Base-by-base conservation (phyloP, 1,140 invertebrate species). In the Plutomurus gul region DNA sequence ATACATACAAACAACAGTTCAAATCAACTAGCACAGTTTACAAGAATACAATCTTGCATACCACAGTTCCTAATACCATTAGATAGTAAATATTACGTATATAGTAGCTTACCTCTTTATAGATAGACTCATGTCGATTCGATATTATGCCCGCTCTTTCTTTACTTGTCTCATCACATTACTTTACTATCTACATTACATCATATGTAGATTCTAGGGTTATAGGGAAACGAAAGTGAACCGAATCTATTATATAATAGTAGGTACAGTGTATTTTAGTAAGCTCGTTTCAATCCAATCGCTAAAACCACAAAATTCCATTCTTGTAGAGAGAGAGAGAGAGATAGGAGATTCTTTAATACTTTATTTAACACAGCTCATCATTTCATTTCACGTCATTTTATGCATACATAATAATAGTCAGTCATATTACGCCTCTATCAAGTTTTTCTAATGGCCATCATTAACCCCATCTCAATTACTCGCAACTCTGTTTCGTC, bases 391-490 rank as follows among this genome's bases (percentile, higher is more conserved):
- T 30, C 37, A 25, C 18, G 4, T 25, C 22, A 20, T 40, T 43
- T 13, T 37, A 74, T 22, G 71, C 10, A 74, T 3, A 46, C 71
- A 74, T 4, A 46, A 25, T 16, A 60, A 60, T 30, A 60, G 27
- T 73, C 65, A 10, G n/a, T 51, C 76, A 60, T 73, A 36, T 51
- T 73, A 72, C 47, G 43, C 71, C 65, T 73, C 47, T 76, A 76
- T 80, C 74, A 76, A 80, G 36, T 76, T 76, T 75, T 76, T 73
- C 74, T 80, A 80, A 80, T 80, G 65, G 78, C 73, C 72, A 70
- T 79, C 78, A 79, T 79, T 79, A 79, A 79, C 49, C 73, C 43
- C 36, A 46, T 40, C 78, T 80, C 78, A 80, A 80, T 80, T 80
- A 80, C 78, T 72, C 70, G 70, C 70, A 72, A 72, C 22, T 39